Evolutionary conservation across 2,113 vertebrate genomes (phyloP), one percentile per base, ranked within the genome.

Genomic region (Gasterosteus aculeatus): DNA sequence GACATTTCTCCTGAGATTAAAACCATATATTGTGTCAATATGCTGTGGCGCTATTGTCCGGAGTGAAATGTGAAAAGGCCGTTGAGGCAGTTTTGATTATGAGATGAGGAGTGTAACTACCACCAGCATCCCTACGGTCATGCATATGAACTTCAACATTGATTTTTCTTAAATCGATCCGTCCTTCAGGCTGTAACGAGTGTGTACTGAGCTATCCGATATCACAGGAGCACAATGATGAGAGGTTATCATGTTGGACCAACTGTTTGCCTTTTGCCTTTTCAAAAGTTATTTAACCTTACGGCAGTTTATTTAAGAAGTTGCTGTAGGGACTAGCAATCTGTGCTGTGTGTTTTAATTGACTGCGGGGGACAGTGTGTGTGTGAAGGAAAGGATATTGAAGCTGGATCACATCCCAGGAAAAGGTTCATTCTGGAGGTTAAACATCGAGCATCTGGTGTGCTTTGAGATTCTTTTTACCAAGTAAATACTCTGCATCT

Each of bases 1-100:
- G 83, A 88, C 81, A 74, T 82, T 81, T 54, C 73, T 77, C 85
- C 66, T 2, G 63, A 89, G 90, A 90, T 90, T 91, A 88, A 89
- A 87, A 83, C 46, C 86, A 76, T 80, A 86, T 83, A 60, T 26
- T 26, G 22, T 26, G 22, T 26, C 80, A 75, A 85, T 88, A 77
- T 87, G 73, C 87, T 83, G 75, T 70, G 79, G 85, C 79, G 75
- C 77, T 69, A 72, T 77, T 63, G 41, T 74, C 85, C 75, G 56
- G 42, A 82, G 41, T 60, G 79, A 87, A 83, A 82, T 80, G 59
- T 79, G 1, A 77, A 77, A 60, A 83, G 77, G 46, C 49, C 35
- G 18, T 51, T 47, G 62, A 47, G 18, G 26, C 42, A 10, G 42
- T 33, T 64, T 16, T 38, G 10, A 51, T 47, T 66, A 16, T 51